phyloP scores from a whole-genome alignment of 2,888 invertebrate species.

The Hyles lineata region DNA sequence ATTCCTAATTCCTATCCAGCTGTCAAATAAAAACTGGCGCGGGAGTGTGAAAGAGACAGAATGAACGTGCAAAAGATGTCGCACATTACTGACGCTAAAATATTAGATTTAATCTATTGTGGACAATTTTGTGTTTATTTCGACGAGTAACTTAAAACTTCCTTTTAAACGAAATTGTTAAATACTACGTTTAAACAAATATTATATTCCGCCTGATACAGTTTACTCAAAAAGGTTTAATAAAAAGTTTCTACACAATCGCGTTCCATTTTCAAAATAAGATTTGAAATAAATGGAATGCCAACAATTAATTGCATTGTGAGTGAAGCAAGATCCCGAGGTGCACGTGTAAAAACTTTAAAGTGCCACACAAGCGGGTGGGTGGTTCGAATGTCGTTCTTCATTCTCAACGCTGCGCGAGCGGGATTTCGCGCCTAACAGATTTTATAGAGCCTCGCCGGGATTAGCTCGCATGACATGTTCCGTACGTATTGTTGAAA shows the following conservation, averaged over 20 bases:
- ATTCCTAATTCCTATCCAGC: too few relatives aligned
- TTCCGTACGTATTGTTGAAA: conserved; percentile 33
- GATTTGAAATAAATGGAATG: not conserved
- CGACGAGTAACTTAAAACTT: too few relatives aligned
- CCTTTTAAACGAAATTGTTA: too few relatives aligned
- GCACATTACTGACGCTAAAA: too few relatives aligned
- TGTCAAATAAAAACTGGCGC: too few relatives aligned
- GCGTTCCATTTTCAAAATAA: not conserved
- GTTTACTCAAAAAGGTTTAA: too few relatives aligned
- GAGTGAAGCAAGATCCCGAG: conserved; percentile 5
- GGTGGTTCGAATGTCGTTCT: conserved; percentile 47
- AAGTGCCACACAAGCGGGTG: conserved; percentile 34
- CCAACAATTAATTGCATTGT: conserved; percentile 20
- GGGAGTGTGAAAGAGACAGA: too few relatives aligned
- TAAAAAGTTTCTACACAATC: not conserved
- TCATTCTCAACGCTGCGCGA: conserved; percentile 48
- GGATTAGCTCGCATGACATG: conserved; percentile 42
- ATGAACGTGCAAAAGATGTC: too few relatives aligned
- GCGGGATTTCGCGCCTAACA: conserved; percentile 48
- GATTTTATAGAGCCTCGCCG: conserved; percentile 54
- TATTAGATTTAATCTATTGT: too few relatives aligned
- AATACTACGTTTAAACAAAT: too few relatives aligned
- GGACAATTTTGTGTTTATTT: too few relatives aligned
- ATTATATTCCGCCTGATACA: too few relatives aligned
- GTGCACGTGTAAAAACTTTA: conserved; percentile 22